Conservation (phyloP, 2,113 vertebrate genomes). For the human region GRCh38 chr12:56482501-56483000, state of each 20-base stretch:
- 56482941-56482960: not conserved
- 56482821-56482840: not conserved
- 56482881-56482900: not conserved
- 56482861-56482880: not conserved
- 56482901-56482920: conserved; percentile 24
- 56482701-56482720: not conserved
- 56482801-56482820: too few species aligned
- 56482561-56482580: conserved; percentile 24
- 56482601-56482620: not conserved
- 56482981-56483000: not conserved
- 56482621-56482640: conserved; percentile 13
- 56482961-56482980: not conserved
- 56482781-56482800: too few species aligned
- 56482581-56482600: not conserved
- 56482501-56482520: not conserved
- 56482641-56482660: not conserved
- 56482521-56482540: not conserved
- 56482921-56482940: conserved; percentile 28
- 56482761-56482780: too few species aligned
- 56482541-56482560: not conserved
- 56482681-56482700: not conserved
- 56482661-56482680: not conserved
- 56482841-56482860: not conserved
- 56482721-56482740: not conserved
- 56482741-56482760: not conserved